phyloP scores from a whole-genome alignment of 1,140 invertebrate species.

The Oppia nitens region DNA sequence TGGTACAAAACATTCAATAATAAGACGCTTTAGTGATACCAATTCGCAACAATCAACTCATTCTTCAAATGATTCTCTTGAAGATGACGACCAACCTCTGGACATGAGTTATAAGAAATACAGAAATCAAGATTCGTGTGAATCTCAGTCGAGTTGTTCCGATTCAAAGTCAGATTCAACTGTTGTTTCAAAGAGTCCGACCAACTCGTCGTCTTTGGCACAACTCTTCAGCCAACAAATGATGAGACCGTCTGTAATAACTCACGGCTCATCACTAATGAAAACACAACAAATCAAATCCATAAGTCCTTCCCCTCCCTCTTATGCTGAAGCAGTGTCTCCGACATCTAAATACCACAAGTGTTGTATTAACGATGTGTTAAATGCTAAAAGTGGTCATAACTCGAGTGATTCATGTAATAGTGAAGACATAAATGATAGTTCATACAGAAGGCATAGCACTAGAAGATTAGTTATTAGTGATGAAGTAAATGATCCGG shows the following conservation, averaged over 20 bases:
- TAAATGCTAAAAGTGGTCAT: neutral
- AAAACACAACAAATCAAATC: neutral
- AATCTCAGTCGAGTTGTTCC: neutral
- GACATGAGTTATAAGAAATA: neutral
- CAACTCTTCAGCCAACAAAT: neutral
- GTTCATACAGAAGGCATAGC: neutral
- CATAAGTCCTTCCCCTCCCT: neutral
- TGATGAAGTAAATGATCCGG: conserved; percentile 45
- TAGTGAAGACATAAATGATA: neutral
- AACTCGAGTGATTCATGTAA: neutral
- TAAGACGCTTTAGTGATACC: neutral
- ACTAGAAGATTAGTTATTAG: neutral
- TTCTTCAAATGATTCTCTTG: neutral
- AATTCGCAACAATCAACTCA: no score
- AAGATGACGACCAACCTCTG: neutral
- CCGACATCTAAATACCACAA: neutral
- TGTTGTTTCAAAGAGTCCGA: neutral
- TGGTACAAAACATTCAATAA: neutral
- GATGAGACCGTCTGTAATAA: neutral
- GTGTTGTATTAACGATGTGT: neutral
- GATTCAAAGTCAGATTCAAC: neutral
- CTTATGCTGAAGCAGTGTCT: neutral
- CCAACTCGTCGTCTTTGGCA: neutral
- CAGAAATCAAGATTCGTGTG: neutral
- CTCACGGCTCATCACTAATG: neutral